Conservation (phyloP, 2,888 invertebrate species). For the Andrena flavipes region DNA sequence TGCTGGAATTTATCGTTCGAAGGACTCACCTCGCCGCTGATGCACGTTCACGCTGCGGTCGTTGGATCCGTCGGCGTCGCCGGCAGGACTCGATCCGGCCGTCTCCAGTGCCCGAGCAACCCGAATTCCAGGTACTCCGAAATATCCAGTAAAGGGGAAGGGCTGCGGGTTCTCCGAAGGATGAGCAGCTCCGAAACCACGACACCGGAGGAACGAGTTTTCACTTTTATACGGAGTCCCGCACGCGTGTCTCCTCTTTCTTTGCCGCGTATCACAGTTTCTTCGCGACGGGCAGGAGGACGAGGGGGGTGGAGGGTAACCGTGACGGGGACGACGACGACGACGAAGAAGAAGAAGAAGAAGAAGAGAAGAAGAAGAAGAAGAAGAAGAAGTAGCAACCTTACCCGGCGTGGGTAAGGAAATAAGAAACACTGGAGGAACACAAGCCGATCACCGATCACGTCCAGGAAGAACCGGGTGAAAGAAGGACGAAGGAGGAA, state of each 20-base stretch:
- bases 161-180: neutral
- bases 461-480: constrained; percentile 38
- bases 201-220: constrained; percentile 63
- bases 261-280: constrained; percentile 54
- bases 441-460: constrained; percentile 60
- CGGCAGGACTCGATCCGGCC: constrained; percentile 19
- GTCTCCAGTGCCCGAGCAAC: neutral
- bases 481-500: neutral
- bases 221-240: constrained; percentile 65
- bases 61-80: constrained; percentile 43
- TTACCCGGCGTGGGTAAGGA: constrained; percentile 29
- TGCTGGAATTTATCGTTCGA: constrained; percentile 61
- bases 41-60: constrained; percentile 45
- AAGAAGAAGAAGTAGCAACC: constrained; percentile 2
- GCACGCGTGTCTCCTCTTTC: constrained; percentile 46
- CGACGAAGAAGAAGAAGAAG: neutral
- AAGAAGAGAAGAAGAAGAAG: neutral
- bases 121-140: constrained; percentile 31
- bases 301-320: neutral
- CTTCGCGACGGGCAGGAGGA: constrained; percentile 21
- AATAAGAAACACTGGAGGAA: constrained; percentile 52
- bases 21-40: constrained; percentile 66
- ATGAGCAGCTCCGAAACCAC: constrained; percentile 33
- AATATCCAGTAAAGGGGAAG: constrained; percentile 49
- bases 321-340: neutral